Conservation (phyloP, 2,113 vertebrate genomes). For the Phaethornis superciliosus region DNA sequence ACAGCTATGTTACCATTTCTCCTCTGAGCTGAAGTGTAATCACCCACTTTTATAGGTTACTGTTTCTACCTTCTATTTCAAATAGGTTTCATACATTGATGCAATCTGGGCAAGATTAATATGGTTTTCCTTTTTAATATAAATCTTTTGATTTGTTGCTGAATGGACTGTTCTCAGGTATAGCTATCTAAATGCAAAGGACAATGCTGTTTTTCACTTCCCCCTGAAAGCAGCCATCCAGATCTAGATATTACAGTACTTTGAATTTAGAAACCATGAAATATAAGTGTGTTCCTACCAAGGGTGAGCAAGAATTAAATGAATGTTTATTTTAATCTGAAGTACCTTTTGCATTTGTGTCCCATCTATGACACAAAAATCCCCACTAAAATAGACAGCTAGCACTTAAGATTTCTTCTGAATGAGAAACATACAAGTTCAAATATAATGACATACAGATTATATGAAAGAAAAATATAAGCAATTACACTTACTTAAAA, state of each 20-base stretch:
- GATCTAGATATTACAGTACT: slow-evolving; percentile 55
- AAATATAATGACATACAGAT: not conserved
- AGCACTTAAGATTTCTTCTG: not conserved
- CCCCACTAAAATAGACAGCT: not conserved
- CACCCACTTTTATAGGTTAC: slow-evolving; percentile 15
- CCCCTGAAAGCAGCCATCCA: slow-evolving; percentile 42
- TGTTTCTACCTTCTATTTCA: slow-evolving; percentile 45
- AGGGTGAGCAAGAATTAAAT: slow-evolving; percentile 54
- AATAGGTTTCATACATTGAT: slow-evolving; percentile 42
- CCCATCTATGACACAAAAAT: not conserved
- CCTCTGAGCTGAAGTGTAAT: slow-evolving; percentile 14
- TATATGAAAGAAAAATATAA: slow-evolving; percentile 6
- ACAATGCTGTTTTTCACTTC: slow-evolving; percentile 67
- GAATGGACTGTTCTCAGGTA: slow-evolving; percentile 58
- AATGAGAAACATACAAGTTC: not conserved
- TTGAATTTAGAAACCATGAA: slow-evolving; percentile 66
- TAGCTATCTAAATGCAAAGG: slow-evolving; percentile 60
- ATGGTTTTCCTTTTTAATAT: slow-evolving; percentile 54
- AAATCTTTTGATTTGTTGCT: slow-evolving; percentile 70
- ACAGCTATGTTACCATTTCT: slow-evolving; percentile 1
- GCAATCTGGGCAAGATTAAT: slow-evolving; percentile 60
- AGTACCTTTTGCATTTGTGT: slow-evolving; percentile 42
- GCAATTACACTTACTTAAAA: not conserved
- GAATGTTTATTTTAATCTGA: slow-evolving; percentile 42
- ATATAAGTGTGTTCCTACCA: slow-evolving; percentile 64